Percentiles rank a stretch among this genome's conserved stretches.
These are phyloP conservation scores for Drosophila kanapiae DNA, from an alignment of 1,140 invertebrate species.

Conservation along the genomic window DNA sequence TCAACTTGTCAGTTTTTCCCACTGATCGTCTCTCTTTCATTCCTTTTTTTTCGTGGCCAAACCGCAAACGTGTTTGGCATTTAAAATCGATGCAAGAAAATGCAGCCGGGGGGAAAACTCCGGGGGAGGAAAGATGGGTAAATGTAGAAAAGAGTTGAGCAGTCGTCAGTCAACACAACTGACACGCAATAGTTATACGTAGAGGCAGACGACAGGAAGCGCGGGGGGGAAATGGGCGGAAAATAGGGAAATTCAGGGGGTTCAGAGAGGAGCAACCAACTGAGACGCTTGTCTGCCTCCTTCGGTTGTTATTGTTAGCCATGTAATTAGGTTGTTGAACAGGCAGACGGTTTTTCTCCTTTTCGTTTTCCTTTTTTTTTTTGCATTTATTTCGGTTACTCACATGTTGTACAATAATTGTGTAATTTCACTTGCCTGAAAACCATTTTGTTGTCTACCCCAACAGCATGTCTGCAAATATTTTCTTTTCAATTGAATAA, in stretches of 20 bases:
- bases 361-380: constrained; percentile 11
- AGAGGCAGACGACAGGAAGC: constrained; percentile 3
- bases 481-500: constrained; percentile 40
- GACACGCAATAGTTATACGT: constrained; percentile 52
- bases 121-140: constrained; percentile 10
- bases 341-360: constrained; percentile 34
- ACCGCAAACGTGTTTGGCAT: constrained; percentile 60
- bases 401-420: constrained; percentile 54
- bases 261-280: constrained; percentile 31
- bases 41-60: constrained; percentile 41
- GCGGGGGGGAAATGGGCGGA: constrained; percentile 11
- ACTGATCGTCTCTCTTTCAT: constrained; percentile 10
- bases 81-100: constrained; percentile 54
- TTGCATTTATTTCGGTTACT: constrained; percentile 26
- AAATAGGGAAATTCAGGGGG: constrained; percentile 27
- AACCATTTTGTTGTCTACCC: constrained; percentile 34
- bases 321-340: constrained; percentile 58
- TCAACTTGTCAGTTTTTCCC: constrained; percentile 47
- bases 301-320: constrained; percentile 39
- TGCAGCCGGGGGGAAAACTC: constrained; percentile 13
- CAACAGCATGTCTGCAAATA: constrained; percentile 9
- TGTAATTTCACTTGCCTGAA: constrained; percentile 40
- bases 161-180: constrained; percentile 60
- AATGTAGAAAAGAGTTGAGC: constrained; percentile 45
- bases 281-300: constrained; percentile 40